Conservation (phyloP, 2,797 vertebrate species). For the Microhierax caerulescens region DNA sequence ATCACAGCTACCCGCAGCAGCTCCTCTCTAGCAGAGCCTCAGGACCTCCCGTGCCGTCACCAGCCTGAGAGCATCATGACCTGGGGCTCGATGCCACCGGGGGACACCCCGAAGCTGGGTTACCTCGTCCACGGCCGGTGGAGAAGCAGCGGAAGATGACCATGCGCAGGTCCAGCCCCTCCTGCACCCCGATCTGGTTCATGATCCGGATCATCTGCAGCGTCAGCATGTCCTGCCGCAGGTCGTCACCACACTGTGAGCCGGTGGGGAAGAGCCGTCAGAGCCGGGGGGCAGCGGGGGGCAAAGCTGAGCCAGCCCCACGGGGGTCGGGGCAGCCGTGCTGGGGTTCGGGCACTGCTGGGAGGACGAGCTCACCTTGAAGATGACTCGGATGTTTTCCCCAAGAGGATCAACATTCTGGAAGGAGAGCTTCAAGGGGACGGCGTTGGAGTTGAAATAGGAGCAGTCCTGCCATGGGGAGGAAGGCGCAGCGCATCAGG, state of each 20-base stretch:
- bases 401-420: conserved; percentile 88
- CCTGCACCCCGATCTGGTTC: conserved; percentile 98
- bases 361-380: conserved; percentile 83
- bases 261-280: background rate
- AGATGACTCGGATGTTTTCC: conserved; percentile 91
- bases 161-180: conserved; percentile 97
- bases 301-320: background rate
- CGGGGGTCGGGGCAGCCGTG: fast-evolving
- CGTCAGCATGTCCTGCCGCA: conserved; percentile 96
- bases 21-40: background rate
- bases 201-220: conserved; percentile 97
- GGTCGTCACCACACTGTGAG: conserved; percentile 90
- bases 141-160: conserved; percentile 96
- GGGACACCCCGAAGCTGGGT: background rate
- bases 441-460: conserved; percentile 96
- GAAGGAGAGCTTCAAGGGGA: conserved; percentile 93
- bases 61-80: background rate
- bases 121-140: conserved; percentile 89
- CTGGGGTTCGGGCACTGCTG: fast-evolving
- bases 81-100: fast-evolving
- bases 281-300: background rate
- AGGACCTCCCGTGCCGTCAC: background rate
- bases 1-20: background rate
- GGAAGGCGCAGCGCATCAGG: background rate
- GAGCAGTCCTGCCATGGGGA: conserved; percentile 83